Evolutionary conservation across 2,888 invertebrate species (phyloP).

Genomic region (Agriopis aurantiaria): DNA sequence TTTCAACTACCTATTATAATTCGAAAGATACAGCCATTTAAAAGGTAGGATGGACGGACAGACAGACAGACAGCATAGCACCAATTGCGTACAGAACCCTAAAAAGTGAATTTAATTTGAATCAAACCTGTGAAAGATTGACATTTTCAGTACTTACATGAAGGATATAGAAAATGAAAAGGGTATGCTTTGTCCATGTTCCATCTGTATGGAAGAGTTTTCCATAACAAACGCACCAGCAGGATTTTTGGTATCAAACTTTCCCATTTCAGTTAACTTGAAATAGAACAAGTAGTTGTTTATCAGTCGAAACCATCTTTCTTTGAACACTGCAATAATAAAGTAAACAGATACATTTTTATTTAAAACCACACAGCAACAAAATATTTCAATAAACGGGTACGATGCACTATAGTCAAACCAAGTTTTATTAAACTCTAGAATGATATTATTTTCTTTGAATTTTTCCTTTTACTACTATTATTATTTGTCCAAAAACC

Average conservation of each 20-base stretch:
- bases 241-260: conserved; percentile 88
- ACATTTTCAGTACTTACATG: conserved; percentile 70
- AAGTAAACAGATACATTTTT: conserved; percentile 27
- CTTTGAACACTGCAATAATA: conserved; percentile 89
- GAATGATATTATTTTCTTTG: too few species aligned
- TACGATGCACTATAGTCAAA: too few species aligned
- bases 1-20: too few species aligned
- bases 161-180: conserved; percentile 92
- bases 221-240: conserved; percentile 91
- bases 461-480: too few species aligned
- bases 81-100: too few species aligned
- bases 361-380: neutral
- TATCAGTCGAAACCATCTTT: conserved; percentile 91
- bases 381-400: neutral
- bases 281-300: conserved; percentile 92
- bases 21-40: too few species aligned
- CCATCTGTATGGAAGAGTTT: conserved; percentile 89
- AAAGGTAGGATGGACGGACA: too few species aligned
- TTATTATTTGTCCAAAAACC: too few species aligned
- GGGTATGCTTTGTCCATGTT: conserved; percentile 88
- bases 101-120: too few species aligned
- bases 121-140: too few species aligned
- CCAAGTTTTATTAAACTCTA: too few species aligned
- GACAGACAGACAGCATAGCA: too few species aligned
- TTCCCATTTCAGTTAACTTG: conserved; percentile 89